Evolutionary conservation across 2,113 vertebrate genomes (phyloP).

Genomic region (Lepus timidus): DNA sequence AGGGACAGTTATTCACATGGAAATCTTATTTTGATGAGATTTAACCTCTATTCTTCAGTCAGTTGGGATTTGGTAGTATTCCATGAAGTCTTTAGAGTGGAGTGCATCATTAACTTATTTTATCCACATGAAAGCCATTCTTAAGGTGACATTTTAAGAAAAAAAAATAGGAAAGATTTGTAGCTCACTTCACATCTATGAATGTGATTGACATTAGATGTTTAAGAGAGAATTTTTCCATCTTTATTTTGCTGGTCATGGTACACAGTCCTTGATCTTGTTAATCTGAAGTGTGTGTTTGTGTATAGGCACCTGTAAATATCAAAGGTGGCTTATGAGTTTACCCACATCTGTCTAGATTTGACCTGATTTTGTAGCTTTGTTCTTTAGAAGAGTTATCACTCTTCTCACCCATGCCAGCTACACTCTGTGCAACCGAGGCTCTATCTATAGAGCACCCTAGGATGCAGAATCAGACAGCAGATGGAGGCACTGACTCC

Average conservation of each 20-base stretch:
- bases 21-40: neutral
- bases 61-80: neutral
- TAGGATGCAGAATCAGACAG: neutral
- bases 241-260: neutral
- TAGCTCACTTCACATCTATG: neutral
- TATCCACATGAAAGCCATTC: neutral
- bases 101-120: neutral
- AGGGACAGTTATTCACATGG: neutral
- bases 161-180: neutral
- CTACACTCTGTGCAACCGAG: neutral
- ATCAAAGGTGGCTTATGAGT: neutral
- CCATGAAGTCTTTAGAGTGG: neutral
- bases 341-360: neutral
- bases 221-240: neutral
- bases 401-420: neutral
- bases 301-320: neutral
- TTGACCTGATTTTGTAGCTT: neutral
- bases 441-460: accelerated
- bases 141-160: neutral
- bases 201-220: neutral
- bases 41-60: neutral
- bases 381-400: neutral
- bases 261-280: neutral
- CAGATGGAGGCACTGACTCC: neutral
- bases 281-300: neutral